A percentile compares a stretch with the other conserved stretches of the same genome.
Evolutionary conservation across 2,797 vertebrate genomes (phyloP).

Genomic region (Coluber constrictor): DNA sequence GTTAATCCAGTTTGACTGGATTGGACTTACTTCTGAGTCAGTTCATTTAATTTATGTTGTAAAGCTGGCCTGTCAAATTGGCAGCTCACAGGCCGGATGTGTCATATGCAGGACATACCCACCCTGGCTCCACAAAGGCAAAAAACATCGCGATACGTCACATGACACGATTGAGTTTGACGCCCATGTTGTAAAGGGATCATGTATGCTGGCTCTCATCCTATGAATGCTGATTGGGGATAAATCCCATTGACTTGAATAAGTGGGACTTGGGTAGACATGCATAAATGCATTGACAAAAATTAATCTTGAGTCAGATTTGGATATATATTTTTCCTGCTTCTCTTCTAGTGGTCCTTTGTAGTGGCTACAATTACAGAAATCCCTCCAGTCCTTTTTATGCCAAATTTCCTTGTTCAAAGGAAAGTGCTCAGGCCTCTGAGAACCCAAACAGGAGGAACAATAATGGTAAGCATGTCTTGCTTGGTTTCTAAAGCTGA

Average conservation of each 20-base stretch:
- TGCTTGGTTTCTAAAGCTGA: not conserved
- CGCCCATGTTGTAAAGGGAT: not conserved
- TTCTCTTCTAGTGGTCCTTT: constrained; percentile 83
- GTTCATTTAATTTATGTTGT: not conserved
- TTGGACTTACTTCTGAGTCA: not conserved
- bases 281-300: not conserved
- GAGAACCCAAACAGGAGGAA: constrained; percentile 92
- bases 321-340: not conserved
- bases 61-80: not conserved
- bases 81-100: too few species aligned
- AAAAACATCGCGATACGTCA: too few species aligned
- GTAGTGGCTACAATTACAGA: constrained; percentile 94
- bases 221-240: not conserved
- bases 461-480: constrained; percentile 84
- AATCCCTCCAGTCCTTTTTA: constrained; percentile 88
- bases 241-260: not conserved
- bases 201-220: not conserved
- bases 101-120: too few species aligned
- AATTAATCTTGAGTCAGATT: not conserved
- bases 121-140: too few species aligned
- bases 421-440: constrained; percentile 86
- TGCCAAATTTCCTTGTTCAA: constrained; percentile 94
- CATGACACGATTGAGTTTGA: accelerated
- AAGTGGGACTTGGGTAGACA: not conserved
- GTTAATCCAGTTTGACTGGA: not conserved